phyloP scores from a whole-genome alignment of 53 echinoderm and acorn worm species.

The Echinometra lucunter region DNA sequence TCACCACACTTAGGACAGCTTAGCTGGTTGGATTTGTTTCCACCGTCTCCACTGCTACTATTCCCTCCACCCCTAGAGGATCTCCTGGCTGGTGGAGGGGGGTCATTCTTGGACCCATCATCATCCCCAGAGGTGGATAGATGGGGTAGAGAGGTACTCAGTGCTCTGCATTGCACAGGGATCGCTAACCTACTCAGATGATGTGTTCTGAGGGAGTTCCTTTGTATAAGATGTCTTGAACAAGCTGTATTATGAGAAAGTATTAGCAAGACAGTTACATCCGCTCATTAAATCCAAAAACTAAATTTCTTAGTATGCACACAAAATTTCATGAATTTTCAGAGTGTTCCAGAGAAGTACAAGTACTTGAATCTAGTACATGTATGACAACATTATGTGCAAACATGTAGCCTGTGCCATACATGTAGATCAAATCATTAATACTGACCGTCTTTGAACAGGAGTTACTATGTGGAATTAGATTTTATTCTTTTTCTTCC shows the following conservation, averaged over 20 bases:
- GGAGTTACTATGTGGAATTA: no score
- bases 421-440: no score
- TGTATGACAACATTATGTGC: no score
- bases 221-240: slow-evolving; percentile 60
- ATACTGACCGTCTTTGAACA: no score
- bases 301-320: no score
- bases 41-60: slow-evolving; percentile 70
- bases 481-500: no score
- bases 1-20: slow-evolving; percentile 97
- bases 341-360: no score
- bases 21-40: slow-evolving; percentile 83
- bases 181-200: not conserved
- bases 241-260: slow-evolving; percentile 1
- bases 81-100: slow-evolving; percentile 15
- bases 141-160: slow-evolving; percentile 50
- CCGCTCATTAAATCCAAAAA: no score
- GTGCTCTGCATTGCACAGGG: slow-evolving; percentile 61
- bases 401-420: no score
- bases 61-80: slow-evolving; percentile 45
- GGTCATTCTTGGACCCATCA: not conserved
- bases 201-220: slow-evolving; percentile 28
- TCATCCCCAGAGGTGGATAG: slow-evolving; percentile 47
- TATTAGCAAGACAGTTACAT: not conserved
- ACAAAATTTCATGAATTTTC: no score
- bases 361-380: no score